Base-by-base conservation (phyloP, 2,888 invertebrate species). In the Melinopterus prodromus region DNA sequence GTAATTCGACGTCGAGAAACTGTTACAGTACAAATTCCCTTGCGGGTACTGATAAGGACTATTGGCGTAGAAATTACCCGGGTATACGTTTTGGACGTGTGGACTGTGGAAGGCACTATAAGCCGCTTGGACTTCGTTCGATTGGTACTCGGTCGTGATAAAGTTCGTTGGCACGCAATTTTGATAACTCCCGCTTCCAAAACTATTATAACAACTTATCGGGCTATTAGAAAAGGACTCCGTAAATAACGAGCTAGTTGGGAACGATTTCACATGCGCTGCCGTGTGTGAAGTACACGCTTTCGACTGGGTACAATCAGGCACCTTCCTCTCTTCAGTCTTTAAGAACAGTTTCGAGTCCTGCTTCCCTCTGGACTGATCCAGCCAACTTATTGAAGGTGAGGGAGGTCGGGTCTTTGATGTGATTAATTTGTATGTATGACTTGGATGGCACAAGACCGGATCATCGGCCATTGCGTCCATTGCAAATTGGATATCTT, bases 11-110 rank as follows among this genome's bases (percentile, higher is more conserved):
- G 36, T 38, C 14, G 81, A 37, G 70, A 79, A 81, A 72, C 76
- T 79, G 53, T 76, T 79, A 69, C 79, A 79, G 69, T 81, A 81
- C n/a, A 81, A 15, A 53, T 78, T 81, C 15, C 70, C 74, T 9
- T 77, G 74, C 15, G 77, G 70, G 71, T 72, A 79, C 69, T 77
- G 79, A 15, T 71, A 78, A 12, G 81, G 76, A 70, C 26, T 77
- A 70, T 79, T 77, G 4, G 53, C 69, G 16, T 79, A 81, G 35
- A 36, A 76, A 69, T 79, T 77, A 16, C 77, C 70, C 16, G 79
- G 53, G 76, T 79, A 81, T 14, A 76, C 70, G 76, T 79, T 79
- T 69, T 71, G 76, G 26, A 69, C 26, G 69, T 76, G 75, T 6
- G 75, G 79, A 70, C 35, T 79, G 14, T 79, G 76, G 35, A 16